Base-by-base conservation (phyloP, 1,140 invertebrate genomes). In the Tigriopus japonicus region DNA sequence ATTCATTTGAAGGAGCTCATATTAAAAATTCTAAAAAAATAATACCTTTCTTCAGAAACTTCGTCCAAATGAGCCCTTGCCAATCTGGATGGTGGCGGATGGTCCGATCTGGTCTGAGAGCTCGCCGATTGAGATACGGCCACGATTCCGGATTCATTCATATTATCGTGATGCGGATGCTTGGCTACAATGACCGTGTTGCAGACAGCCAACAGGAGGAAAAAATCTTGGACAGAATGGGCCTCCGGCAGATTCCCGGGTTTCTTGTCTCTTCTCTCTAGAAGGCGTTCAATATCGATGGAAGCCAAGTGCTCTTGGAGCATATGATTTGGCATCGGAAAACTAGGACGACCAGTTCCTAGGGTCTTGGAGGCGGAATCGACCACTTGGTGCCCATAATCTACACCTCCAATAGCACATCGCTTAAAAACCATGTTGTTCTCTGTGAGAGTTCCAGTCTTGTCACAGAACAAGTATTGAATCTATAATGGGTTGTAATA, bases 381-480 rank as follows among this genome's bases (percentile, higher is more conserved):
- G 42, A 65, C 43, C 21, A 53, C 49, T 40, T 62, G 54, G 60
- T 67, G 66, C 3, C 55, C 45, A 66, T 92, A 96, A 71, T 96
- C 90, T 6, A 85, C 78, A 0, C 88, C 90, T 23, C 80, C 84
- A 13, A 97, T 84, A 0, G 85, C 81, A 70, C 92, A 96, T 52
- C 85, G 76, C 49, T 87, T 77, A 71, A 98, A 97, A 62, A 94
- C 78, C 93, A 97, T 97, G 71, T 90, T 86, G 70, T 98, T 98
- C 71, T 97, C 92, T 9, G 94, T 98, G 15, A 98, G 73, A 1
- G 93, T 98, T 6, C 94, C 93, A 1, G 93, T 98, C 72, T 97
- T 97, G 70, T 98, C 94, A 10, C 87, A 95, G 74, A 98, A 96
- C 52, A 98, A 79, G 69, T 96, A 96, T 68, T 92, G 85, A 24